These are phyloP conservation scores for Hirtodrosophila cameraria DNA, from an alignment of 2,888 invertebrate genomes.

Conservation along the genomic window DNA sequence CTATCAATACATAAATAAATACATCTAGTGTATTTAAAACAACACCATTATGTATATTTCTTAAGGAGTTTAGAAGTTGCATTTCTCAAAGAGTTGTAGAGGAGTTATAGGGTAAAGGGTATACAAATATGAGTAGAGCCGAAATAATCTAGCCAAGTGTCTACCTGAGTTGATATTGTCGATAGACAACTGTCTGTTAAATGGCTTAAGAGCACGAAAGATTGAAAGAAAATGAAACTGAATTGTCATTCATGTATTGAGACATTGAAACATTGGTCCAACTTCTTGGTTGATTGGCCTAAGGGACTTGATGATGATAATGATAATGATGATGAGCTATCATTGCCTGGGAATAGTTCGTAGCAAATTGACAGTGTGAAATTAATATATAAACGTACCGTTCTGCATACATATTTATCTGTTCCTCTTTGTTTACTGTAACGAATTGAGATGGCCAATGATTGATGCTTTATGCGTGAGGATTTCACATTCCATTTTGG, in stretches of 20 bases:
- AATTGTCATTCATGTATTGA: constrained; percentile 53
- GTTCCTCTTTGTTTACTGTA: neutral
- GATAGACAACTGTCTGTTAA: constrained; percentile 5
- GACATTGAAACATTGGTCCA: constrained; percentile 23
- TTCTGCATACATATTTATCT: constrained; percentile 2
- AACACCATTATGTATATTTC: too few relatives aligned
- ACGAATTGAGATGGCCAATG: neutral
- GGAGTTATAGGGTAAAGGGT: too few relatives aligned
- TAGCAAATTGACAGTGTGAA: constrained; percentile 13
- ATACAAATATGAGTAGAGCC: constrained; percentile 35
- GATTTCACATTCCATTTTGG: neutral
- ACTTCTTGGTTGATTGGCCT: constrained; percentile 40
- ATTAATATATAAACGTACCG: constrained; percentile 24
- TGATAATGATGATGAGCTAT: too few relatives aligned
- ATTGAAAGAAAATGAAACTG: constrained; percentile 43
- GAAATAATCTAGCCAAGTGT: constrained; percentile 32
- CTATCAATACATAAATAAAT: too few relatives aligned
- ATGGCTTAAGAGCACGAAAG: constrained; percentile 19
- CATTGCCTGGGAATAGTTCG: constrained; percentile 43
- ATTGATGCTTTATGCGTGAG: constrained; percentile 3
- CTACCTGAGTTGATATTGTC: constrained; percentile 37
- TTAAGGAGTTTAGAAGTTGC: too few relatives aligned
- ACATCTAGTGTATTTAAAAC: too few relatives aligned
- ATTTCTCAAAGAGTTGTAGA: too few relatives aligned
- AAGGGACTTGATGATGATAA: too few relatives aligned